Base-by-base conservation (phyloP, 2,888 invertebrate genomes). In the Euplagia quadripunctaria region DNA sequence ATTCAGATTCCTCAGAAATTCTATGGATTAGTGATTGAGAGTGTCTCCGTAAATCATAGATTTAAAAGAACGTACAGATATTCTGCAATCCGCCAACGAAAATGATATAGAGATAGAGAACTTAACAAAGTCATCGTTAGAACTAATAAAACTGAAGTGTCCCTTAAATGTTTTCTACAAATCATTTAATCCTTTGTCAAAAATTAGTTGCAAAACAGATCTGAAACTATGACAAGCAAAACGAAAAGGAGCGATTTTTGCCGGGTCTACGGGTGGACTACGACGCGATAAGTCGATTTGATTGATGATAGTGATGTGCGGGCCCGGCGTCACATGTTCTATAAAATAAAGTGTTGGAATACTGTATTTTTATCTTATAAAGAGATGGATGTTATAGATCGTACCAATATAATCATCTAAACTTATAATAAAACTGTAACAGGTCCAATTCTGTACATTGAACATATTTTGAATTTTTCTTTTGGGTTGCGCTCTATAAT, bases 271-370 rank as follows among this genome's bases (percentile, higher is more conserved):
- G 88, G 86, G 82, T 79, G 74, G 82, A 82, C 85, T 72, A 76
- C 72, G 87, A 90, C 90, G 86, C 86, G 91, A 89, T 91, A 92
- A 92, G 91, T 90, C 92, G 86, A 85, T 87, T 88, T 92, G 92
- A 92, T 92, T 88, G 90, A 90, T 88, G 87, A 87, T 86, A 84
- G 82, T 80, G 82, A 87, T 84, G 85, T 79, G 80, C 71, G 77
- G 77, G 77, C 74, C 78, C 70, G 77, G 77, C 76, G 79, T 82
- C 76, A 77, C 77, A 75, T 77, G 79, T 77, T 76, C 66, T 74
- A 65, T 74, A 64, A 69, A 73, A 65, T 46, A 72, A 68, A 46
- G 64, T 68, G n/a, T 55, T 31, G 55, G 20, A 72, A 20, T 64
- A 42, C n/a, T 52, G n/a, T 68, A 69, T 46, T 65, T 64, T 72